Base-by-base conservation (phyloP, 1,140 invertebrate species). In the Bombus consobrinus region DNA sequence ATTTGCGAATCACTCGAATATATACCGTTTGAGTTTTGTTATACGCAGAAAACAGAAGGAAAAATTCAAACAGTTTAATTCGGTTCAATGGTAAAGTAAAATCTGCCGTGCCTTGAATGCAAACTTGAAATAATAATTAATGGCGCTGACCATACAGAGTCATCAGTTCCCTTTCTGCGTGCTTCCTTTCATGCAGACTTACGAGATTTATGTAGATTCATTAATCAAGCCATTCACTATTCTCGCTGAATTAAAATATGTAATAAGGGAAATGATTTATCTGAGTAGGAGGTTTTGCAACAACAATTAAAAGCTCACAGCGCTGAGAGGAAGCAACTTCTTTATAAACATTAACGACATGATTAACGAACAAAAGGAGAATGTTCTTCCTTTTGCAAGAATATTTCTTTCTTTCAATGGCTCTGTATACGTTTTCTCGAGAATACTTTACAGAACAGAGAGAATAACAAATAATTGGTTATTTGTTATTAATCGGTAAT, bases 81-180 rank as follows among this genome's bases (percentile, higher is more conserved):
- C 12, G 10, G 9, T 13, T 12, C 28, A n/a, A 13, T 13, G 28
- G 59, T 13, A 5, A 62, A n/a, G 12, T 62, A n/a, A 62, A 62
- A 62, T n/a, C 59, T 62, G 28, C 28, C 59, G 2, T 13, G 28
- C 10, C 12, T 28, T 3, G 59, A 62, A n/a, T 62, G n/a, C 28
- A 62, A 62, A 62, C 59, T 28, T 62, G n/a, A 32, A 32, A 47
- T 72, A 32, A 22, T 43, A 73, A 73, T 73, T 73, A 73, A 73
- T 73, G n/a, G 28, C 12, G 13, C n/a, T n/a, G 28, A 41, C 28
- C 59, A 62, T n/a, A 28, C 41, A 10, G 71, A 10, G 71, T 43
- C 12, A 9, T n/a, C 41, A 22, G 43, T 43, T 73, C 28, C n/a
- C 43, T 32, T n/a, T 34, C 68, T 39, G 37, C 32, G 34, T 25